A percentile compares a stretch with the other conserved stretches of the same genome.
phyloP scores from a whole-genome alignment of 2,113 vertebrate species.

The Aviceda subcristata region DNA sequence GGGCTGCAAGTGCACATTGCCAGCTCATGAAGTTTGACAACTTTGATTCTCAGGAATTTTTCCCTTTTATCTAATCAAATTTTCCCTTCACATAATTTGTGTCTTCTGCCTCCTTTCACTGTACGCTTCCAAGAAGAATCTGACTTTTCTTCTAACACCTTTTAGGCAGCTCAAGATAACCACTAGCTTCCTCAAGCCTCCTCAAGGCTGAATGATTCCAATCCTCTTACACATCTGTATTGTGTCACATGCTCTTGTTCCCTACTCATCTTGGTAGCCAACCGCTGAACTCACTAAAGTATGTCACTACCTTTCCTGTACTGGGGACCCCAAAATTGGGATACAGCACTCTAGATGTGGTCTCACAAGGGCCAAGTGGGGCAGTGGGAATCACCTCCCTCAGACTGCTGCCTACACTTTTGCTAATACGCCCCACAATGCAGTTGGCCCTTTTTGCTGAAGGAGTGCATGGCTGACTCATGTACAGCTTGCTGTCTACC shows the following conservation, averaged over 20 bases:
- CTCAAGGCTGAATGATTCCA: neutral
- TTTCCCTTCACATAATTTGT: neutral
- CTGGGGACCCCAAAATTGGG: neutral
- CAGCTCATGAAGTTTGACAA: neutral
- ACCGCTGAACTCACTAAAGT: neutral
- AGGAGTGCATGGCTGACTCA: no score
- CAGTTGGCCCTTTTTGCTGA: neutral
- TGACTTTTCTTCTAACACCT: neutral
- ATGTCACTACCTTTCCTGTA: neutral
- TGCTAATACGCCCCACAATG: neutral
- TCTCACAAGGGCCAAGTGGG: neutral
- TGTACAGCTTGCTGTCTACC: no score
- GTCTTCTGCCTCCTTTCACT: neutral
- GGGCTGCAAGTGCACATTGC: accelerated
- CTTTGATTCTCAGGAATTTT: neutral
- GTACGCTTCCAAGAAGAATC: neutral
- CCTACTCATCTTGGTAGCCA: no score
- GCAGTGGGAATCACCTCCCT: no score
- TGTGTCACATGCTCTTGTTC: accelerated
- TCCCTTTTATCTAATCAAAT: neutral
- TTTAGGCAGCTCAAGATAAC: neutral
- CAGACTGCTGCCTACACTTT: neutral
- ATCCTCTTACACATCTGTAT: neutral
- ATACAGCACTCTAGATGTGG: neutral
- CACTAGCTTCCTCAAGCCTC: neutral